Conservation (phyloP, 2,888 invertebrate species). For the Pristionchus fissidentatus region DNA sequence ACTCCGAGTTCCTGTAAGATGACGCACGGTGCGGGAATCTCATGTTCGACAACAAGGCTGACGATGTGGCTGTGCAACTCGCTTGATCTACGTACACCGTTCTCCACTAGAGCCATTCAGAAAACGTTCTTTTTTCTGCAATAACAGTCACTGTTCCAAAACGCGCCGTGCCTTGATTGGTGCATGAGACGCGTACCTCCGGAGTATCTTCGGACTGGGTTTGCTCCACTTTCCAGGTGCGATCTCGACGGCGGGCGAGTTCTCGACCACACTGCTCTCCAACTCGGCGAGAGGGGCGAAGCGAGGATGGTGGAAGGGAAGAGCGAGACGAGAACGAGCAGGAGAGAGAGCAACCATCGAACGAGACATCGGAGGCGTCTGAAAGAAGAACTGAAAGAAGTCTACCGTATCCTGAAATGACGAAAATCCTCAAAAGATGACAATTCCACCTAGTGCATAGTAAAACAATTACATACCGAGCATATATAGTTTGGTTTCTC, state of each 20-base stretch:
- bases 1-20: constrained; percentile 38
- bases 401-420: background rate
- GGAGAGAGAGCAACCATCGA: constrained; percentile 43
- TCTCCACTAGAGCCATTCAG: too few relatives aligned
- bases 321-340: constrained; percentile 29
- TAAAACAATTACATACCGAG: too few relatives aligned
- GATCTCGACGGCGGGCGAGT: constrained; percentile 63
- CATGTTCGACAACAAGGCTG: too few relatives aligned
- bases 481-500: too few relatives aligned
- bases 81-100: too few relatives aligned
- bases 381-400: background rate
- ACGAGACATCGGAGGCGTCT: constrained; percentile 46
- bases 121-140: too few relatives aligned
- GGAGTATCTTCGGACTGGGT: constrained; percentile 40
- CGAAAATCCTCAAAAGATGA: background rate
- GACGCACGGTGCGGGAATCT: too few relatives aligned
- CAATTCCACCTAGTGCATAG: background rate
- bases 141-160: too few relatives aligned
- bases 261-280: constrained; percentile 61
- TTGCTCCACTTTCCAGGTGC: constrained; percentile 51
- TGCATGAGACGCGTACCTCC: constrained; percentile 42
- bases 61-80: background rate
- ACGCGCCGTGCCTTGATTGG: too few relatives aligned
- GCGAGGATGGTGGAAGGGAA: constrained; percentile 6
- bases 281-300: constrained; percentile 63